phyloP scores from a whole-genome alignment of 2,888 invertebrate species.

The Shargacucullia verbasci region DNA sequence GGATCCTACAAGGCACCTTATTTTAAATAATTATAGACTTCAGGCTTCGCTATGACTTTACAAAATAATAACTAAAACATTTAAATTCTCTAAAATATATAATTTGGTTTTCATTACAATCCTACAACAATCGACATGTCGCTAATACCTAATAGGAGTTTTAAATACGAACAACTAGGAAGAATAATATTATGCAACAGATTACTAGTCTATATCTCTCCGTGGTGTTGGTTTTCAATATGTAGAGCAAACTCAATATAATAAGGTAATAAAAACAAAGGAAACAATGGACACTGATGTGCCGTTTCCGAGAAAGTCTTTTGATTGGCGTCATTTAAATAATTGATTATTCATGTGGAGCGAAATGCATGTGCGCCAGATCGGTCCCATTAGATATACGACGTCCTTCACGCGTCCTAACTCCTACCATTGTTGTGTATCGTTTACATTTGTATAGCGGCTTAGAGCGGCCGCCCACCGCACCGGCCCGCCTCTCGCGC shows the following conservation, averaged over 20 bases:
- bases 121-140: slow-evolving; percentile 86
- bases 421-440: slow-evolving; percentile 86
- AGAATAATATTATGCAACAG: slow-evolving; percentile 88
- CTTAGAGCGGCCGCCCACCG: slow-evolving; percentile 79
- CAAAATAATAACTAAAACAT: slow-evolving; percentile 86
- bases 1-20: slow-evolving; percentile 87
- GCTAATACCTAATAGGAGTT: slow-evolving; percentile 88
- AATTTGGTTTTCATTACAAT: slow-evolving; percentile 88
- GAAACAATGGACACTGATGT: slow-evolving; percentile 68
- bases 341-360: slow-evolving; percentile 88
- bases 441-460: slow-evolving; percentile 86
- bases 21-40: slow-evolving; percentile 86
- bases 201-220: slow-evolving; percentile 80
- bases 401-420: slow-evolving; percentile 89
- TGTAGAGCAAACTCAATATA: slow-evolving; percentile 58
- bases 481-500: slow-evolving; percentile 73
- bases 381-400: slow-evolving; percentile 84
- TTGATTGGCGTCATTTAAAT: slow-evolving; percentile 85
- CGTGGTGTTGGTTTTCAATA: slow-evolving; percentile 76
- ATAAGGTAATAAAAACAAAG: slow-evolving; percentile 56
- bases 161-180: slow-evolving; percentile 88
- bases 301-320: slow-evolving; percentile 77
- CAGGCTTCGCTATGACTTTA: slow-evolving; percentile 88
- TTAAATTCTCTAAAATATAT: slow-evolving; percentile 88
- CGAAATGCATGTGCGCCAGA: slow-evolving; percentile 84